phyloP scores from a whole-genome alignment of 2,888 invertebrate species.

The Archips xylosteana region DNA sequence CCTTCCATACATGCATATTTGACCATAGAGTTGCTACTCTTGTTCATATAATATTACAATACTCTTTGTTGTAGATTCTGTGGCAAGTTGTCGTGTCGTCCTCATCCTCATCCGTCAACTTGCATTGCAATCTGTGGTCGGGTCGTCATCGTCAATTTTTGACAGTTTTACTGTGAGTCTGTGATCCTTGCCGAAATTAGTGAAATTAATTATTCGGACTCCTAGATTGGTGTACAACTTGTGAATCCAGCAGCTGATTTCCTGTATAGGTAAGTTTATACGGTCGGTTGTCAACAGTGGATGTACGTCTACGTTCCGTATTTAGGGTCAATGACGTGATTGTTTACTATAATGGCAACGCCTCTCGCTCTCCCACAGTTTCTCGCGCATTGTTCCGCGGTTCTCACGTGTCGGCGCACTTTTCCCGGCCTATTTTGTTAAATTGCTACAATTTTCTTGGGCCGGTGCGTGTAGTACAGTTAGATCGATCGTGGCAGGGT shows the following conservation, averaged over 20 bases:
- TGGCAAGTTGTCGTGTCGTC: slow-evolving; percentile 39
- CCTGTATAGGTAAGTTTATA: slow-evolving; percentile 60
- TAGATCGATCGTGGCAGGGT: slow-evolving; percentile 54
- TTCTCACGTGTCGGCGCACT: slow-evolving; percentile 75
- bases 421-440: slow-evolving; percentile 61
- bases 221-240: slow-evolving; percentile 48
- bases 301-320: slow-evolving; percentile 50
- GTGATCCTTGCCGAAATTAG: slow-evolving; percentile 57
- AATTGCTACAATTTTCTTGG: slow-evolving; percentile 49
- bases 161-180: slow-evolving; percentile 51
- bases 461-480: slow-evolving; percentile 51
- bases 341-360: slow-evolving; percentile 86
- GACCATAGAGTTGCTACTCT: too few species aligned
- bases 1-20: too few species aligned
- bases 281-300: slow-evolving; percentile 1
- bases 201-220: slow-evolving; percentile 59
- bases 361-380: slow-evolving; percentile 83
- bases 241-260: slow-evolving; percentile 45
- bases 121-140: slow-evolving; percentile 34
- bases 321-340: slow-evolving; percentile 82
- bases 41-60: too few species aligned
- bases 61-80: slow-evolving; percentile 15
- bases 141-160: slow-evolving; percentile 46
- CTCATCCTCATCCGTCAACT: background rate
- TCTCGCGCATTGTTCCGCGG: slow-evolving; percentile 77